Percentiles rank a stretch among this genome's conserved stretches.
Conservation (phyloP, 2,113 vertebrate genomes). For the Leptobrachium ailaonicum region DNA sequence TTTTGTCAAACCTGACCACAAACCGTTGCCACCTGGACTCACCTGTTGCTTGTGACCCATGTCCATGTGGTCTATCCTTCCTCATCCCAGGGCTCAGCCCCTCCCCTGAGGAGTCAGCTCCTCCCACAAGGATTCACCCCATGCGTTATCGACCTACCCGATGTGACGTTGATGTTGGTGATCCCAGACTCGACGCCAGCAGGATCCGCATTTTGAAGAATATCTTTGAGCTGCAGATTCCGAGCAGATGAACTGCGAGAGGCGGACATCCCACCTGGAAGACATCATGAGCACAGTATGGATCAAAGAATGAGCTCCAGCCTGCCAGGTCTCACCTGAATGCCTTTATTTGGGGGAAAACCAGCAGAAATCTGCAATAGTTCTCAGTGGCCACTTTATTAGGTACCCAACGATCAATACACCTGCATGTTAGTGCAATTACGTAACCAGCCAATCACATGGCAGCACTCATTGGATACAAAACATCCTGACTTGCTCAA, state of each 20-base stretch:
- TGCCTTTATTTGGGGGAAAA: background rate
- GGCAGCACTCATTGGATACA: too few relatives aligned
- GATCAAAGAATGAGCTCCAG: background rate
- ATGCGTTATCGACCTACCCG: constrained; percentile 48
- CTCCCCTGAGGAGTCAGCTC: too few relatives aligned
- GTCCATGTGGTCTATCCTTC: too few relatives aligned
- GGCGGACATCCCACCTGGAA: constrained; percentile 8
- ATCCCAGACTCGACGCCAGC: background rate
- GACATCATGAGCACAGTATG: background rate
- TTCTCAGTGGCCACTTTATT: background rate
- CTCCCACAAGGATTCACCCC: too few relatives aligned
- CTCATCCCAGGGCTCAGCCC: too few relatives aligned
- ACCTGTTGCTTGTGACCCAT: too few relatives aligned
- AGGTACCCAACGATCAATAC: too few relatives aligned
- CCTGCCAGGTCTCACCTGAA: background rate
- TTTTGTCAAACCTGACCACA: too few relatives aligned
- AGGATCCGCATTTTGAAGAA: background rate
- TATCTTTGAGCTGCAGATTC: background rate
- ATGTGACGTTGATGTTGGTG: constrained; percentile 49
- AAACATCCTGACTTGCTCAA: too few relatives aligned
- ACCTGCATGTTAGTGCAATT: too few relatives aligned
- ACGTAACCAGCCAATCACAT: too few relatives aligned
- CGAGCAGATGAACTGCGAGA: background rate
- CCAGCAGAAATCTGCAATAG: background rate
- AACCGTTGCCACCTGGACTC: too few relatives aligned